These are phyloP conservation scores for Nephrocerus scutellatus DNA, from an alignment of 2,888 invertebrate genomes.

Conservation along the genomic window DNA sequence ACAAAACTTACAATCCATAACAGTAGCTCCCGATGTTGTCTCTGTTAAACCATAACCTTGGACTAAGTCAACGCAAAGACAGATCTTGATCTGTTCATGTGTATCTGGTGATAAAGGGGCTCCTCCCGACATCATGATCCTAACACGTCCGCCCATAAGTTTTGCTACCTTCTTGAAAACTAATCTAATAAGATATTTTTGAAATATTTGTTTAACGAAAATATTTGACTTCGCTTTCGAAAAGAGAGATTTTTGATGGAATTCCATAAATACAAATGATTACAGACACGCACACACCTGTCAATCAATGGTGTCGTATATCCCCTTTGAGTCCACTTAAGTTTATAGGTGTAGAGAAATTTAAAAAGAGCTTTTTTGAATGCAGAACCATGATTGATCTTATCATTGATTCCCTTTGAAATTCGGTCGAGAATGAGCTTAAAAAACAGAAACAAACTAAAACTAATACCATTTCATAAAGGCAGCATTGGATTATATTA, in stretches of 20 bases:
- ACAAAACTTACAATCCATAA: constrained; percentile 62
- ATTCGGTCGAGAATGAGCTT: constrained; percentile 95
- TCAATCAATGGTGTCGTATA: constrained; percentile 74
- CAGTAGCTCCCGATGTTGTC: constrained; percentile 88
- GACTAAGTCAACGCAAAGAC: constrained; percentile 81
- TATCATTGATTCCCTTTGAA: constrained; percentile 94
- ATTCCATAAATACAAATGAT: not conserved
- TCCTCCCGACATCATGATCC: constrained; percentile 86
- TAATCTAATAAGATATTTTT: constrained; percentile 28
- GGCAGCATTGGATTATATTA: too few species aligned
- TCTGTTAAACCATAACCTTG: constrained; percentile 97
- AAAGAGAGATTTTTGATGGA: not conserved
- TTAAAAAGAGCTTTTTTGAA: constrained; percentile 81
- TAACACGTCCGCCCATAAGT: constrained; percentile 81
- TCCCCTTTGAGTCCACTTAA: constrained; percentile 73
- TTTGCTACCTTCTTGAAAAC: constrained; percentile 48
- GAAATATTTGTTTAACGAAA: not conserved
- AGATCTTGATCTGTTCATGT: constrained; percentile 86
- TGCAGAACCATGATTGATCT: constrained; percentile 73
- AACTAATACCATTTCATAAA: too few species aligned
- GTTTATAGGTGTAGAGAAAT: constrained; percentile 92
- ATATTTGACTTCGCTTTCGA: not conserved
- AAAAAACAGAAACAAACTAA: constrained; percentile 10
- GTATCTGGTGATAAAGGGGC: constrained; percentile 94
- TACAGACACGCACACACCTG: constrained; percentile 45